Base-by-base conservation (phyloP, 2,113 vertebrate genomes). In the Poeciliopsis turrubarensis region DNA sequence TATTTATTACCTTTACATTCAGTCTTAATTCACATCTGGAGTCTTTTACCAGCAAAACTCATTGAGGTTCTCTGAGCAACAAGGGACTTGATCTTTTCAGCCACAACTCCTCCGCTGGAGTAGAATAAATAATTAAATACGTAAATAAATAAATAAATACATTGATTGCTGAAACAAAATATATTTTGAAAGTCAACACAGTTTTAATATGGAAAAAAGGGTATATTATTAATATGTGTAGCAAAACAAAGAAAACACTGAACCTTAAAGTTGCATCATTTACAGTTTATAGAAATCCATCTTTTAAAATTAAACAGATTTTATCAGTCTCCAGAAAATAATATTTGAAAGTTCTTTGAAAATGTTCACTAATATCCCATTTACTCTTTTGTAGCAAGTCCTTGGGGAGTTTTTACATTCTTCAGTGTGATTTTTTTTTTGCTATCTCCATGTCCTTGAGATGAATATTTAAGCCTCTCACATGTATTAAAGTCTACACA, bases 401-500 rank as follows among this genome's bases (percentile, higher is more conserved):
- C 13, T 22, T 65, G 26, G 27, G 32, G 57, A 5, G 3, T 47
- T 25, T 34, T 9, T 19, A 80, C 41, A 61, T 69, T 41, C 77
- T 41, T 10, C 15, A 54, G 17, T 6, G 51, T 25, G 51, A 54
- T 6, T 13, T 5, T 68, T 6, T 13, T 5, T 68, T 17, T 63
- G 65, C 34, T 54, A 79, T 54, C n/a, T 65, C 14, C 3, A 1
- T 32, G 47, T 30, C 68, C 27, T 77, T 66, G 41, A 17, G 62
- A 29, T 22, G 41, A 22, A 6, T 7, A 6, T 47, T 19, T 19
- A 27, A 27, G 62, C 4, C 7, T 26, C 6, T 31, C 6, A 65
- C n/a, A 11, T 15, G 17, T 27, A 61, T 37, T 25, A n/a, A 22
- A 67, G 86, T 92, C 89, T 97, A 91, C 68, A 96, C 93, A 15